phyloP scores from a whole-genome alignment of 2,888 invertebrate species.

The Hemistola chrysoprasaria region DNA sequence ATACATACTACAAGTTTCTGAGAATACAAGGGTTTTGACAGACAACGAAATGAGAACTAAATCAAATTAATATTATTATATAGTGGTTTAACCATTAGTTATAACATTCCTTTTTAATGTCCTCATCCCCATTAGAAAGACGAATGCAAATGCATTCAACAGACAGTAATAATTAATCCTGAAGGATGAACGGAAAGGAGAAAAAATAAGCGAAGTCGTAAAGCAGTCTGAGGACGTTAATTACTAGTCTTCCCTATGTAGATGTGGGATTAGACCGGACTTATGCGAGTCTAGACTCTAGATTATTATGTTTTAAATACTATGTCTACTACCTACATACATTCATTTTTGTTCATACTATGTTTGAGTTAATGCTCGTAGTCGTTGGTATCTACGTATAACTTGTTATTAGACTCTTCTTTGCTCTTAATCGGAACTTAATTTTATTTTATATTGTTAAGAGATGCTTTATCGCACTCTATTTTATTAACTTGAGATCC shows the following conservation, averaged over 20 bases:
- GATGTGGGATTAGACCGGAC: constrained; percentile 30
- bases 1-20: too few relatives aligned
- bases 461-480: too few relatives aligned
- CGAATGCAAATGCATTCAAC: constrained; percentile 25
- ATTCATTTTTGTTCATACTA: too few relatives aligned
- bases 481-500: too few relatives aligned
- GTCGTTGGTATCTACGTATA: too few relatives aligned
- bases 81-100: constrained; percentile 6
- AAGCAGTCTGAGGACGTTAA: constrained; percentile 46
- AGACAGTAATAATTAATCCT: constrained; percentile 42
- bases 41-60: too few relatives aligned
- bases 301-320: constrained; percentile 20
- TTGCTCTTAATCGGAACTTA: too few relatives aligned
- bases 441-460: too few relatives aligned
- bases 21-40: too few relatives aligned
- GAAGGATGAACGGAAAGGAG: constrained; percentile 36
- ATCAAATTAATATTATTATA: neutral
- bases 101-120: too few relatives aligned
- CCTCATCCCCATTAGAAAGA: neutral
- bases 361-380: too few relatives aligned
- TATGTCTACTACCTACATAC: constrained; percentile 14
- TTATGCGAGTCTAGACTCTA: constrained; percentile 25
- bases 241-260: constrained; percentile 40
- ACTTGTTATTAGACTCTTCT: too few relatives aligned
- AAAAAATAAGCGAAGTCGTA: constrained; percentile 40